Base-by-base conservation (phyloP, 2,888 invertebrate species). In the Drosophila suboccidentalis region DNA sequence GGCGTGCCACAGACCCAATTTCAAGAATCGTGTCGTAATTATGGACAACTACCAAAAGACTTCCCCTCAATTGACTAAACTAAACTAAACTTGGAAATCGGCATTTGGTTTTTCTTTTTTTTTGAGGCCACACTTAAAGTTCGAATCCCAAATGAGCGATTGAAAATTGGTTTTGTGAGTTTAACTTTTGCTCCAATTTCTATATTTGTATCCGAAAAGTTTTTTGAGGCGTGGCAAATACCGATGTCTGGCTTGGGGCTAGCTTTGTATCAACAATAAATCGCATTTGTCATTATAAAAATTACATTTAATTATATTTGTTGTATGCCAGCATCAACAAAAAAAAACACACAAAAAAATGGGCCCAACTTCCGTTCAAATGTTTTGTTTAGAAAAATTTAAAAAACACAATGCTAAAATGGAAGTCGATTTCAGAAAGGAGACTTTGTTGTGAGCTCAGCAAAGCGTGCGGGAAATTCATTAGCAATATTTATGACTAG, bases 381-480 rank as follows among this genome's bases (percentile, higher is more conserved):
- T 19, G 36, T 39, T 58, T 62, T 53, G 50, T 57, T 44, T 61
- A 64, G 39, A 57, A 41, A 59, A 57, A 34, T 11, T 32, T 34
- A 34, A 29, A 22, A 49, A 15, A 34, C 60, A 71, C 53, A 71
- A 80, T 60, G 57, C 77, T 71, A 76, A 80, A 77, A 67, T 77
- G 78, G 78, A 60, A 63, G 81, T 81, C 72, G 66, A 66, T 80
- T 80, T 66, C 53, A 71, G 64, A 49, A 61, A 61, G 46, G 75
- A 64, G 72, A 83, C 72, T 67, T 69, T 69, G 67, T 39, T 77
- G 65, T 71, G 75, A 71, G 85, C 71, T 84, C 75, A 89, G 69
- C 84, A 89, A 82, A 88, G 89, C 83, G 86, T 89, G 85, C 89
- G 89, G 85, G 90, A 90, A 85, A 90, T 85, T 90, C 90, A 90